phyloP scores from a whole-genome alignment of 2,113 vertebrate genomes.

The Eubucco bourcierii region DNA sequence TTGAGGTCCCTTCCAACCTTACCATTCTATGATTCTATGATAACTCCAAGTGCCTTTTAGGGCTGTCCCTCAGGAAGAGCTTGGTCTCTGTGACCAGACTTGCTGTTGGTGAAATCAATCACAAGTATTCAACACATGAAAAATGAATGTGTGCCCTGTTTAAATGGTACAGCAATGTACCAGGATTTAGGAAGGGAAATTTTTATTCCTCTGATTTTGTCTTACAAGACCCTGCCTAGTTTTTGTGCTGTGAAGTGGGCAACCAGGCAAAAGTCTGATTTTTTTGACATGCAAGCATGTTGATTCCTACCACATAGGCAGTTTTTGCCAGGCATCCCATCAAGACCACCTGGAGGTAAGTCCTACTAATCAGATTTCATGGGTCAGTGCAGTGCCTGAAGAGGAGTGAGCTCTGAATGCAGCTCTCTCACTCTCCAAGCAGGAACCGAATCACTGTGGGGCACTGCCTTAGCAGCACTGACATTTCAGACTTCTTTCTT shows the following conservation, averaged over 20 bases:
- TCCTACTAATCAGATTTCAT: slow-evolving; percentile 56
- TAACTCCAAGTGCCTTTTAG: neutral
- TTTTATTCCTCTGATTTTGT: neutral
- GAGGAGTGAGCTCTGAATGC: slow-evolving; percentile 17
- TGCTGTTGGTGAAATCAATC: neutral
- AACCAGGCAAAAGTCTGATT: neutral
- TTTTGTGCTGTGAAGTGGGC: neutral
- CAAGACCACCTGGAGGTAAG: slow-evolving; percentile 39
- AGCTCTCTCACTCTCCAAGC: neutral
- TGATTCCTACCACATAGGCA: neutral
- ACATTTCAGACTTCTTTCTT: neutral
- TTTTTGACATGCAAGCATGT: neutral
- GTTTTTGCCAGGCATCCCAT: neutral
- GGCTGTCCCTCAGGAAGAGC: neutral
- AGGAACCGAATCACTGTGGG: slow-evolving; percentile 22
- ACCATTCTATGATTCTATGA: too few species aligned
- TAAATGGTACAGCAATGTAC: neutral
- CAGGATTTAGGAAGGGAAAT: neutral
- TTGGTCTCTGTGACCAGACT: neutral
- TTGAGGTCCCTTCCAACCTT: too few species aligned
- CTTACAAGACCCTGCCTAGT: neutral
- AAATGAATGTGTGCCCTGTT: neutral
- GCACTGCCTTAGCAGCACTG: slow-evolving; percentile 9
- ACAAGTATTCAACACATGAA: neutral
- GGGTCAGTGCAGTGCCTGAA: slow-evolving; percentile 11